A percentile compares a stretch with the other conserved stretches of the same genome.
Conservation (phyloP, 2,888 invertebrate species). For the Adelphocoris suturalis region DNA sequence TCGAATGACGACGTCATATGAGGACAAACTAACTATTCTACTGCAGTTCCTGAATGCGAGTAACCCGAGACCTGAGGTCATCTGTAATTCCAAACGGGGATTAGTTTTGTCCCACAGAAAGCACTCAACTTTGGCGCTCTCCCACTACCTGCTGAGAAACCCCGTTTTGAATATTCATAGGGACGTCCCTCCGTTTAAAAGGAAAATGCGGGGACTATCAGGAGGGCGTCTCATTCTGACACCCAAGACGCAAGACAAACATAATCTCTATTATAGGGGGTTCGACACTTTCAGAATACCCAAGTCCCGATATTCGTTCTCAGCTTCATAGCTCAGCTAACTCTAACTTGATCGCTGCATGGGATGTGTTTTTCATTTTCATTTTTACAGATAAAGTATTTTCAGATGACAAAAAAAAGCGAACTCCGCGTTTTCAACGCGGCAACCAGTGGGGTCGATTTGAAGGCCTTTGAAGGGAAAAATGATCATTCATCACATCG, state of each 20-base stretch:
- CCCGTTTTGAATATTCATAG: background rate
- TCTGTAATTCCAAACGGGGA: conserved; percentile 62
- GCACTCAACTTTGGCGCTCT: conserved; percentile 20
- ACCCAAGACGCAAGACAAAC: background rate
- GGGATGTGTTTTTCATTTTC: too few relatives aligned
- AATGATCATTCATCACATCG: too few relatives aligned
- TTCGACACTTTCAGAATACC: background rate
- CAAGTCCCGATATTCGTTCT: too few relatives aligned
- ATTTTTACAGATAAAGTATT: too few relatives aligned
- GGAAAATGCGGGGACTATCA: background rate
- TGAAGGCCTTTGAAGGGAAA: too few relatives aligned
- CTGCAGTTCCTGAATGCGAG: conserved; percentile 55
- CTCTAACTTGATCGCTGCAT: too few relatives aligned
- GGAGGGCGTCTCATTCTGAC: background rate
- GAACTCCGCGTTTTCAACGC: too few relatives aligned
- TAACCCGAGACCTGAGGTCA: conserved; percentile 58
- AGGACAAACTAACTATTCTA: background rate
- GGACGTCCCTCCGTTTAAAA: conserved; percentile 1
- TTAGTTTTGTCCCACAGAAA: conserved; percentile 49
- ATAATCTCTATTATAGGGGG: background rate
- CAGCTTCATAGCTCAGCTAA: too few relatives aligned
- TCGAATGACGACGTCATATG: background rate
- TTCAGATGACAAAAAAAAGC: too few relatives aligned
- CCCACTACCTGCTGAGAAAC: background rate
- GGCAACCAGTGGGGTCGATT: too few relatives aligned